Evolutionary conservation across 2,113 vertebrate genomes (phyloP).

Genomic region (Salminus brasiliensis): DNA sequence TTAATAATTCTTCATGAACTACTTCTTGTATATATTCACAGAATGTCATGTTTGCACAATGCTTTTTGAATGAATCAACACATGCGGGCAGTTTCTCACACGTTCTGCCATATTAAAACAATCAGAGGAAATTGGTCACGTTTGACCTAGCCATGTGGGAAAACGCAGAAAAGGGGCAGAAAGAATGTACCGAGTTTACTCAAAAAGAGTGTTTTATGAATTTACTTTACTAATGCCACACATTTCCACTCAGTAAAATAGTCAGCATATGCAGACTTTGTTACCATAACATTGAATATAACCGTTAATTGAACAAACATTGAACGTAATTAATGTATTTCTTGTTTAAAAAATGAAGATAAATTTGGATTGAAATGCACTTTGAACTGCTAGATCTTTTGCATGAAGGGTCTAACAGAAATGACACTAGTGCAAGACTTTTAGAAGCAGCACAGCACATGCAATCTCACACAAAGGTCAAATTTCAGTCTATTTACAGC

Average conservation of each 20-base stretch:
- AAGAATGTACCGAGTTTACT: not conserved
- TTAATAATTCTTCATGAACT: not conserved
- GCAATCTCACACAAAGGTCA: not conserved
- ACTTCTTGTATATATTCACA: not conserved
- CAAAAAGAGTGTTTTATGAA: too few relatives aligned
- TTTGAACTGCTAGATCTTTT: too few relatives aligned
- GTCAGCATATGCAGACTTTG: too few relatives aligned
- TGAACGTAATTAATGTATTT: too few relatives aligned
- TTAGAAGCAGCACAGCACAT: not conserved
- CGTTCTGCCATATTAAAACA: constrained; percentile 52
- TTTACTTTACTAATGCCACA: too few relatives aligned
- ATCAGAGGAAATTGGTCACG: constrained; percentile 57
- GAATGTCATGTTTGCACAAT: constrained; percentile 1
- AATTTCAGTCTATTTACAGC: not conserved
- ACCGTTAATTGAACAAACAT: too few relatives aligned
- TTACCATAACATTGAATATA: not conserved
- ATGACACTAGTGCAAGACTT: not conserved
- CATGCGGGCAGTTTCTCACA: constrained; percentile 53
- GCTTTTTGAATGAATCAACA: not conserved
- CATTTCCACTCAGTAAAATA: too few relatives aligned
- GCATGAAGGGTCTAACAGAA: not conserved
- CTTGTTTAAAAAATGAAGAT: too few relatives aligned
- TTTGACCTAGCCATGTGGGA: constrained; percentile 36
- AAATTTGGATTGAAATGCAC: too few relatives aligned
- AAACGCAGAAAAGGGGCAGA: not conserved